Conservation (phyloP, 1,140 invertebrate species). For the Lepidostoma basale region DNA sequence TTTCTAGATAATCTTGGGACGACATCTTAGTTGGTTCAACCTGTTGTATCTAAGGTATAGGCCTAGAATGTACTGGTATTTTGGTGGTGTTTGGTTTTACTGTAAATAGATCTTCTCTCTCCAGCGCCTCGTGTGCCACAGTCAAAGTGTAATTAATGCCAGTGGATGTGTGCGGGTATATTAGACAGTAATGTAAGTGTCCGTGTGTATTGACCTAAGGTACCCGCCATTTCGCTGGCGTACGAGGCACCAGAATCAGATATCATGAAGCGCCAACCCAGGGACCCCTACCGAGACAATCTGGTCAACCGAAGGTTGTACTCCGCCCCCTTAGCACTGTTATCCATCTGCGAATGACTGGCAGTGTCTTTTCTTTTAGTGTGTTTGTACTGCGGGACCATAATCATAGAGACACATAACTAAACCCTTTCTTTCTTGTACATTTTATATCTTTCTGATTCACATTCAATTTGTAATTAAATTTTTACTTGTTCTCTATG, state of each 20-base stretch:
- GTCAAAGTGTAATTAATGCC: background rate
- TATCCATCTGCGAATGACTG: slow-evolving; percentile 44
- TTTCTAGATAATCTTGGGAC: background rate
- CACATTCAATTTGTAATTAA: too few species aligned
- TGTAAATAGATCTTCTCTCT: slow-evolving; percentile 9
- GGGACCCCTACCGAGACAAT: slow-evolving; percentile 93
- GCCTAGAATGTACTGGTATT: slow-evolving; percentile 2
- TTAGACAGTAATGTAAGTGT: slow-evolving; percentile 32
- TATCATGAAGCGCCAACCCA: slow-evolving; percentile 96
- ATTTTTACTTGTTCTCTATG: slow-evolving; percentile 25
- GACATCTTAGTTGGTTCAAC: background rate
- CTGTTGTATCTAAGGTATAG: background rate
- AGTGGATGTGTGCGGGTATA: background rate
- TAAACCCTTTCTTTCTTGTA: too few species aligned
- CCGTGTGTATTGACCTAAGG: slow-evolving; percentile 64
- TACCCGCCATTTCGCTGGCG: slow-evolving; percentile 95
- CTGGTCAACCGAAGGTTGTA: slow-evolving; percentile 90
- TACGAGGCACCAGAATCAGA: slow-evolving; percentile 95
- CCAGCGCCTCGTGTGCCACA: too few species aligned
- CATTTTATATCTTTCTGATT: background rate
- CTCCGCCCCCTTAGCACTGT: slow-evolving; percentile 43
- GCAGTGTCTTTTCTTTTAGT: slow-evolving; percentile 45
- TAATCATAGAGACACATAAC: slow-evolving; percentile 27
- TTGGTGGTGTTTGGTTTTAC: slow-evolving; percentile 1
- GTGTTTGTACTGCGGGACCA: slow-evolving; percentile 27